Base-by-base conservation (phyloP, 1,140 invertebrate genomes). In the Asobara japonica region DNA sequence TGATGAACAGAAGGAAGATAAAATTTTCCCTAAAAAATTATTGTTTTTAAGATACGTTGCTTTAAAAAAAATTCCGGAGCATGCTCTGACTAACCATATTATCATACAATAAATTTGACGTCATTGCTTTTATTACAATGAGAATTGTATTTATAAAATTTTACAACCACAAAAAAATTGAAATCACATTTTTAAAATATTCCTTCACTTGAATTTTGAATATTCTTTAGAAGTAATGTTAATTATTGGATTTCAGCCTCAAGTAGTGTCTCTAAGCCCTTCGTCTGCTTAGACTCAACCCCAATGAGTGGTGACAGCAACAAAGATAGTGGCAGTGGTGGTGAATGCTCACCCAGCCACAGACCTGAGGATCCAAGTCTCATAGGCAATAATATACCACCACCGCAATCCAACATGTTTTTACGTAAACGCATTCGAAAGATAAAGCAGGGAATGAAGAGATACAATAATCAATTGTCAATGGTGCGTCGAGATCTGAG, bases 401-500 rank as follows among this genome's bases (percentile, higher is more conserved):
- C 91, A 71, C 93, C 93, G 13, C 94, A 94, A 80, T 94, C 92
- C 60, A 95, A 95, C 76, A 94, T 95, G 91, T 93, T 95, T 31
- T 88, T 95, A 56, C 89, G 94, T 20, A 95, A 95, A 87, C 89
- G 94, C 69, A 95, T 96, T 81, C 90, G 93, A 61, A 94, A 94
- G 83, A 95, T 96, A 71, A 95, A 95, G 76, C 93, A 95, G 82
- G 94, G 94, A 66, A 96, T 96, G 94, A 95, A 95, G 83, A 92
- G 93, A 77, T 93, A 95, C 82, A 95, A 94, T 76, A 93, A 91
- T 79, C 93, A 95, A 78, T 81, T 95, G 69, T 91, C 92, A 5
- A 88, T 93, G 27, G 87, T 95, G 83, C 90, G 93, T 66, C 92
- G 92, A 74, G 94, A 96, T 77, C 82, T 96, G 30, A 90, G 92